Evolutionary conservation across 2,888 invertebrate species (phyloP), one percentile per base, ranked within the genome.

Genomic region (Rotaria sp.): DNA sequence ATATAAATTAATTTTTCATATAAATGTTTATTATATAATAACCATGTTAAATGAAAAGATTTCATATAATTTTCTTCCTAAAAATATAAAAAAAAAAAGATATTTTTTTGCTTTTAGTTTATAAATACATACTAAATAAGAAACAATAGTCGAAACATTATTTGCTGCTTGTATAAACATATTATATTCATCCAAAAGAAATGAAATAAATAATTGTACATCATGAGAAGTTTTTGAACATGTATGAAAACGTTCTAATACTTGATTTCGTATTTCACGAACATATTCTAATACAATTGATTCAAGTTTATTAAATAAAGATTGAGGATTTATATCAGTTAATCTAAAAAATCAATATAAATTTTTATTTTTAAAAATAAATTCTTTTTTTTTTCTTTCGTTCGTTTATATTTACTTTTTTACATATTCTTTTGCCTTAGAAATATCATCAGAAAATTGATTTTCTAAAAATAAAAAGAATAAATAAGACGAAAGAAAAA

Each of bases 151-250:
- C 15, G 80, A 45, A 80, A 80, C 80, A 80, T 80, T 80, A 15
- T 41, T 45, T 45, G 80, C 80, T 45, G 80, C 45, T 80, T 80
- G 80, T n/a, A 45, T 80, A n/a, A 41, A 80, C 26, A 45, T n/a
- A 13, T 41, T 11, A 80, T 80, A 80, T 80, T 80, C 80, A n/a
- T 80, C 80, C 45, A 80, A 45, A 26, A 80, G 45, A 80, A 41
- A 80, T 45, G 45, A 80, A n/a, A 80, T 80, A 45, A 80, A 80
- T 80, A 80, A 80, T 45, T 80, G 80, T 45, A 80, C 80, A 45
- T 80, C 80, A 26, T 80, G 80, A 45, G 80, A 80, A 45, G 80
- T 80, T 80, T 80, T 80, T n/a, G 80, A 80, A 80, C 80, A 80
- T 45, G 80, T 45, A n/a, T 80, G 80, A 80, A 80, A 80, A 45